Evolutionary conservation across 2,888 invertebrate species (phyloP).

Genomic region (Isoperla grammatica): DNA sequence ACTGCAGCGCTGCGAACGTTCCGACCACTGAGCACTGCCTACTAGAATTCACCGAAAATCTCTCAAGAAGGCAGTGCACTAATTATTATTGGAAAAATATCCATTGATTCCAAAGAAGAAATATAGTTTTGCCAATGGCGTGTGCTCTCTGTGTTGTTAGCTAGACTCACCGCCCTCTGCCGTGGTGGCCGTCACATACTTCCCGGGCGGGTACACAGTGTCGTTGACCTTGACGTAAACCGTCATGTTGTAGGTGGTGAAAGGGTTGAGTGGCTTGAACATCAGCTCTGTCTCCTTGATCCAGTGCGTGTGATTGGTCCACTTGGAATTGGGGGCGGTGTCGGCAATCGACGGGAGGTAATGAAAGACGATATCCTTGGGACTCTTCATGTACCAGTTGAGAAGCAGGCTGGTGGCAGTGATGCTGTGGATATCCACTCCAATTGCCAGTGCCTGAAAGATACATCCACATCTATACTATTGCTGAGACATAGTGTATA

Average conservation of each 20-base stretch:
- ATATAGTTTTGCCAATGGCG: no score
- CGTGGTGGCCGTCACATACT: slow-evolving; percentile 58
- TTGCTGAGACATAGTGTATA: no score
- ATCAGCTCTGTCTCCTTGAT: slow-evolving; percentile 53
- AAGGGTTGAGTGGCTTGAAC: slow-evolving; percentile 61
- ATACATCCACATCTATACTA: no score
- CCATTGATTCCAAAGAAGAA: no score
- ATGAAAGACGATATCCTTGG: slow-evolving; percentile 35
- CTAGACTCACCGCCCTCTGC: slow-evolving; percentile 54
- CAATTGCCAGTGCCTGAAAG: slow-evolving; percentile 52
- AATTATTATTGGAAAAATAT: no score
- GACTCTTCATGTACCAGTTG: slow-evolving; percentile 47
- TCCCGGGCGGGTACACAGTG: slow-evolving; percentile 56
- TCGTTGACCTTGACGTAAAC: slow-evolving; percentile 59
- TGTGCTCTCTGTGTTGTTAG: no score
- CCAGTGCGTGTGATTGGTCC: slow-evolving; percentile 58
- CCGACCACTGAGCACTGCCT: no score
- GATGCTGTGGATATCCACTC: slow-evolving; percentile 57
- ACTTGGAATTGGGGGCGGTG: slow-evolving; percentile 46
- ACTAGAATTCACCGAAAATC: no score
- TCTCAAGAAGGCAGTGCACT: no score
- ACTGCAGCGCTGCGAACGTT: no score
- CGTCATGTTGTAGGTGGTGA: slow-evolving; percentile 72
- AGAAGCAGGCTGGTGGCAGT: slow-evolving; percentile 59
- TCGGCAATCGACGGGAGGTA: slow-evolving; percentile 64